Base-by-base conservation (phyloP, 2,797 vertebrate genomes). In the Pterois miles region DNA sequence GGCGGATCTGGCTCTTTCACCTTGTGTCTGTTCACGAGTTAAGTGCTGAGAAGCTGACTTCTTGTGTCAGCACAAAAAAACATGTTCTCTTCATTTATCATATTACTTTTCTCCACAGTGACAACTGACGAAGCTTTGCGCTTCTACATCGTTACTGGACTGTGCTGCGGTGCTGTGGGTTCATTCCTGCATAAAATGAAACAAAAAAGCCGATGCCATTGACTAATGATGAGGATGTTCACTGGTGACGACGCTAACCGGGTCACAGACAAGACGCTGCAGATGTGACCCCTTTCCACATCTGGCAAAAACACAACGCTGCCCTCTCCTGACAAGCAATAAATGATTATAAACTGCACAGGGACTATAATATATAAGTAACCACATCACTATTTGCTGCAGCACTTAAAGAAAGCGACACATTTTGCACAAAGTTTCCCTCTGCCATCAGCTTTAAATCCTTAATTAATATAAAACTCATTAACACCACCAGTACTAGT, bases 251-350 rank as follows among this genome's bases (percentile, higher is more conserved):
- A 68, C 23, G n/a, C 69, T 71, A 83, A 84, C 53, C 71, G 29
- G 84, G 77, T 90, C 88, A 87, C 58, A 77, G 64, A 75, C 76
- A 89, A 85, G 65, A 85, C 81, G 64, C 68, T 80, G 53, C 65
- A 75, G 59, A 83, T 76, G 81, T 87, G 70, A 84, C 81, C 78
- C 68, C 33, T 52, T 50, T 81, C 29, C 52, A 65, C 69, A 81
- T 76, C 72, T 90, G 67, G n/a, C 67, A 71, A 78, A 78, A 75
- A 83, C 34, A 68, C 69, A 54, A 76, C 5, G 14, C n/a, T 54
- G 66, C 29, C 36, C 72, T 73, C 34, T 60, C 8, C 36, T 76
- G 36, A 27, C 34, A 71, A 60, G 52, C 74, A 48, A 57, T 33
- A 57, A 12, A 53, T 52, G 59, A 29, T 40, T 38, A 52, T 10